Base-by-base conservation (phyloP, 2,113 vertebrate species). In the Cacatua alba region DNA sequence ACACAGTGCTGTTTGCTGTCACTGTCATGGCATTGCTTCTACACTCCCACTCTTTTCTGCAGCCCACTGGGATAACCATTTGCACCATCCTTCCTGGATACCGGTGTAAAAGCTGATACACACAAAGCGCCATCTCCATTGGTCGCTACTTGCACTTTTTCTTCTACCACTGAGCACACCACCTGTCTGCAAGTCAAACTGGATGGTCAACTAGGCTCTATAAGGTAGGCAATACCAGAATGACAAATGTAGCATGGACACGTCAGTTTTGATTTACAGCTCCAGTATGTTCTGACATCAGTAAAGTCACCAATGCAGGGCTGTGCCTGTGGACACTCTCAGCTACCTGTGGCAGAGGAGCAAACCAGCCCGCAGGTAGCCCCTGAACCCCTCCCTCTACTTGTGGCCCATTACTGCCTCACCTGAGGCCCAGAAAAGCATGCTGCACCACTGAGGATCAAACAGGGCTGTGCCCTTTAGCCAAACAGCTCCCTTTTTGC, bases 321-420 rank as follows among this genome's bases (percentile, higher is more conserved):
- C 81, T 72, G 59, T 0, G 3, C 44, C 37, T 2, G 1, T 1
- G 1, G 16, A 44, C 23, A 29, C 39, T 48, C 63, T 76, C 12
- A 9, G 62, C 25, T 59, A 17, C 23, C 29, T 1, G 3, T 11
- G 31, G 65, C 65, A 57, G 49, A 84, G 26, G 21, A 49, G 57
- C 11, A 70, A 43, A 49, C 11, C 43, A 57, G 35, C 35, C 80
- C 33, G 64, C 41, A 65, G 37, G 64, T 14, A 41, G 49, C 18
- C 35, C 26, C 65, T 24, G 31, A 37, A 18, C 21, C 10, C 35
- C 21, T 23, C 20, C 21, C 7, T 69, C 24, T 62, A 13, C 28
- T 65, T 60, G 52, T 4, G 5, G 62, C 28, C 71, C 48, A 63
- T 35, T n/a, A 28, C 51, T 72, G 59, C 31, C 52, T 37, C 23